Base-by-base conservation (phyloP, 2,888 invertebrate species). In the Oscheius sp. region DNA sequence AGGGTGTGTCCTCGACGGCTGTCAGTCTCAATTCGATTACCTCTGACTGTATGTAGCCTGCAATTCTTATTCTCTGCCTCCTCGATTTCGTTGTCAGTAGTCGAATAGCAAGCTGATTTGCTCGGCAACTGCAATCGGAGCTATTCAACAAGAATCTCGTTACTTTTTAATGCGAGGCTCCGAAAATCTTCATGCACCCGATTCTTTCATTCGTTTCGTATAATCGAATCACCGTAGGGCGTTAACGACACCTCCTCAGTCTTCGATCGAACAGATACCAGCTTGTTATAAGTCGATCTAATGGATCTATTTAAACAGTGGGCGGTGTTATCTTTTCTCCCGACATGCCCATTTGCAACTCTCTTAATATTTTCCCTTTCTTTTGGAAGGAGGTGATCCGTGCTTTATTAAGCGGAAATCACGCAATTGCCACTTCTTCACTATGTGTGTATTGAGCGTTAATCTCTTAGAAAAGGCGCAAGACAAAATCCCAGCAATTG, bases 81-180 rank as follows among this genome's bases (percentile, higher is more conserved):
- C 6, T 36, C 41, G n/a, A 41, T 41, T 41, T 41, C 41, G 2
- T 20, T 41, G 14, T 41, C 8, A 36, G 5, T 41, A 14, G 41
- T 36, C 36, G 36, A 36, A 36, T 47, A 9, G 22, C 24, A 24
- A 47, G 54, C 36, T 54, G 36, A 54, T 54, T 54, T 54, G 47
- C 47, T 20, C 47, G 47, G 24, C 22, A 54, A 36, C 54, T 22
- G 59, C 59, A 59, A 59, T 59, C 59, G 59, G 28, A 17, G 44
- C 59, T 20, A 59, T 59, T 59, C 59, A 28, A 59, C 41, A 26
- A 26, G 59, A 44, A 59, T 59, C 59, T 59, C 59, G 59, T 59
- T 59, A 59, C 59, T 59, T 59, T 59, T 59, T 59, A 41, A 59
- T 59, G 59, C 33, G 54, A n/a, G 24, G n/a, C 33, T 33, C n/a